Evolutionary conservation across 1,140 invertebrate species (phyloP), one percentile per base, ranked within the genome.

Genomic region (Drosophila pectinifera): DNA sequence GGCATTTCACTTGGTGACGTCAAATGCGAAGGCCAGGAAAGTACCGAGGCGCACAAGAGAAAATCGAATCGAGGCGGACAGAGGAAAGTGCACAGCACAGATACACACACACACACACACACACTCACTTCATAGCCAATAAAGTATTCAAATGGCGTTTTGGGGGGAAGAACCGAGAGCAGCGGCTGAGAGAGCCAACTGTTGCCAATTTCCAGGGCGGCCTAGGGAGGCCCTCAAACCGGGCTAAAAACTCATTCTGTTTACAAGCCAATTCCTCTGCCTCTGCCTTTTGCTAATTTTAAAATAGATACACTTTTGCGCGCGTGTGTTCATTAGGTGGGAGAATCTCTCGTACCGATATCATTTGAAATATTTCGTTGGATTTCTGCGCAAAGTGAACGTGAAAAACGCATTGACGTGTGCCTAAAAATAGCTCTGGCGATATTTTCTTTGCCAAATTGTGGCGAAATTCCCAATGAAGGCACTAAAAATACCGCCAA

Each of bases 1-100:
- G 83, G 86, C 83, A 89, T 88, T 89, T 88, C 79, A 89, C 53
- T 88, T 49, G 42, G 76, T 89, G 83, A 88, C 83, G 83, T 88
- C 78, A 81, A 69, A 64, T 31, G 28, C 53, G 61, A 56, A 57
- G 73, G 73, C 72, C 54, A 75, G 73, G 45, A 73, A 73, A 73
- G 46, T 73, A 56, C 73, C 58, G 55, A 56, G 20, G 34, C 36
- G 45, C 36, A 11, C 34, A 24, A 58, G 48, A 36, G 67, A 70
- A 70, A 70, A 70, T 55, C 34, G 64, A 68, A 65, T 28, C n/a
- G 41, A n/a, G 38, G 10, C 18, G 49, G 14, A 36, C 5, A 53
- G 49, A 39, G 49, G 64, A 69, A 70, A 70, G 41, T 28, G 54
- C 48, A 68, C 13, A 54, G 22, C 8, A 28, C 28, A 28, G 28